Evolutionary conservation across 2,888 invertebrate species (phyloP), one percentile per base, ranked within the genome.

Genomic region (Temnothorax unifasciatus): DNA sequence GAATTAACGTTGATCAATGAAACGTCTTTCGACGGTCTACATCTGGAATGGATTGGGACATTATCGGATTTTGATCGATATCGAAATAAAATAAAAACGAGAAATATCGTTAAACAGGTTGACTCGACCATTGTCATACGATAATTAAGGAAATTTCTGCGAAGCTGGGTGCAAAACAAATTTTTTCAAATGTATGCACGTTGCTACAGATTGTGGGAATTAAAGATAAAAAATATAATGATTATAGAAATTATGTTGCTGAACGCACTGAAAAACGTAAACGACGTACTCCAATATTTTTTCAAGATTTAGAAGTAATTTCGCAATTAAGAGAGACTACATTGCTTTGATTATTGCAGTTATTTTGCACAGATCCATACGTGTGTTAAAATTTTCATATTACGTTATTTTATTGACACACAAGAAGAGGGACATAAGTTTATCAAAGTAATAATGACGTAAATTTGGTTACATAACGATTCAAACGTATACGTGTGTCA

Each of bases 1-100:
- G 81, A 69, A 83, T 85, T 83, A 84, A 79, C 64, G 79, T 89
- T 87, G 73, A 81, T 86, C 87, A 82, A 86, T 86, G 82, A 66
- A 89, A 59, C 50, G 57, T 77, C 50, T 73, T 71, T 41, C 54
- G 82, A 54, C 66, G 29, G 47, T 81, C 86, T 59, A 71, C 79
- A 82, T 61, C 64, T 29, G 54, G 47, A 38, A 59, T 47, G 69
- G 75, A 73, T 73, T 87, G 87, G 77, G 41, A 47, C 52, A 61
- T 86, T 74, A 54, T 38, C 77, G 15, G 41, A 82, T 82, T 54
- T 54, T 47, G 76, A 76, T 76, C 64, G 79, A 71, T 59, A 69
- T 69, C 38, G 34, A 13, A 59, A 5, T 68, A 38, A 73, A 73
- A 50, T 29, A n/a, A 18, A 38, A 59, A 73, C 38, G 73, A 61